Percentiles rank a stretch among this genome's conserved stretches.
phyloP scores from a whole-genome alignment of 37 sponge, comb jelly and placozoan genomes.

The Halichondria panicea region DNA sequence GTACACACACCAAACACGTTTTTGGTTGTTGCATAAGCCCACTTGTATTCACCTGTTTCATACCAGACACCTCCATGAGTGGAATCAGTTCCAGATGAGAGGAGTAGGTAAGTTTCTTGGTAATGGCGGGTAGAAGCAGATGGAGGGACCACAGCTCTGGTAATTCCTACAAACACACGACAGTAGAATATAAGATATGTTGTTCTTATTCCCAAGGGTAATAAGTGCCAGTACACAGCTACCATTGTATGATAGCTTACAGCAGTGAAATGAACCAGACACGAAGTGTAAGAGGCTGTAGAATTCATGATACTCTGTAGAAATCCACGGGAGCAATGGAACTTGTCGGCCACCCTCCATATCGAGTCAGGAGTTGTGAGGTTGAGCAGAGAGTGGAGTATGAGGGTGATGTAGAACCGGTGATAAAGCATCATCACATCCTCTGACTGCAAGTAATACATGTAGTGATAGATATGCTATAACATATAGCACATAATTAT shows the following conservation, averaged over 20 bases:
- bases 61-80: slow-evolving; percentile 85
- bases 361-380: slow-evolving; percentile 36
- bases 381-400: slow-evolving; percentile 64
- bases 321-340: slow-evolving; percentile 82
- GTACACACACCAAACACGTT: background rate
- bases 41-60: slow-evolving; percentile 84
- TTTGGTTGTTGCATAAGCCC: background rate
- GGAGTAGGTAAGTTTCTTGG: slow-evolving; percentile 69
- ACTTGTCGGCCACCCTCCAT: slow-evolving; percentile 77
- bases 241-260: slow-evolving; percentile 8
- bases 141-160: slow-evolving; percentile 83
- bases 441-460: background rate
- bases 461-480: no score
- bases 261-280: slow-evolving; percentile 80
- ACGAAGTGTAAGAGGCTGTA: slow-evolving; percentile 60
- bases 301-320: slow-evolving; percentile 70
- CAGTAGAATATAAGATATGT: background rate
- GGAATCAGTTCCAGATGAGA: slow-evolving; percentile 69
- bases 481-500: no score
- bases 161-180: slow-evolving; percentile 58
- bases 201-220: background rate
- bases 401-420: slow-evolving; percentile 74
- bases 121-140: slow-evolving; percentile 69
- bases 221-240: background rate
- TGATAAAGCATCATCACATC: slow-evolving; percentile 26